Percentiles rank a stretch among this genome's conserved stretches.
Evolutionary conservation across 2,888 invertebrate genomes (phyloP).

Genomic region (Holacanthella duospinosa): DNA sequence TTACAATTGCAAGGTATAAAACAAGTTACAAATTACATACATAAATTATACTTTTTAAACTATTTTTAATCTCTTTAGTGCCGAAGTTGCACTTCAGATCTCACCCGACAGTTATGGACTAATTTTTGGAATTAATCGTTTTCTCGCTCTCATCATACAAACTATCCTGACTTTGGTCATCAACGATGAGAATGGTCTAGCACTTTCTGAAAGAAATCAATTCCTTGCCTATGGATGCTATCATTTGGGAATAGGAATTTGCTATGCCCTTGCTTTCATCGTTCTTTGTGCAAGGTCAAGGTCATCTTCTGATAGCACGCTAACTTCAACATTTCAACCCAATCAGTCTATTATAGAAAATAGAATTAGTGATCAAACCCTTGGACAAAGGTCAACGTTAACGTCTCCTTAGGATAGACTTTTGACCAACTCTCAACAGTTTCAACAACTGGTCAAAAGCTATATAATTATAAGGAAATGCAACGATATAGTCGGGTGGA

Average conservation of each 20-base stretch:
- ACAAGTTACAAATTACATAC: background rate
- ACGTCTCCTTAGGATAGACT: too few species aligned
- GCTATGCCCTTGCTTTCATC: background rate
- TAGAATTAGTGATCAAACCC: too few species aligned
- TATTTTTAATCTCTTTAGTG: slow-evolving; percentile 48
- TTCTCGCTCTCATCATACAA: slow-evolving; percentile 66
- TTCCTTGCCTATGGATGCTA: slow-evolving; percentile 55
- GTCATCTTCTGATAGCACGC: too few species aligned
- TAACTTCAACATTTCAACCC: too few species aligned
- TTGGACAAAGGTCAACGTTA: too few species aligned
- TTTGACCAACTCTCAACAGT: too few species aligned
- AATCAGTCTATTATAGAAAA: too few species aligned
- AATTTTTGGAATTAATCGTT: slow-evolving; percentile 81
- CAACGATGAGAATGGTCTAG: slow-evolving; percentile 43
- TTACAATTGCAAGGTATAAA: slow-evolving; percentile 58
- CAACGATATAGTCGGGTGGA: too few species aligned
- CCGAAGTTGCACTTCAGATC: slow-evolving; percentile 72
- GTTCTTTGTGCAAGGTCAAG: background rate
- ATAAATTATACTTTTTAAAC: background rate
- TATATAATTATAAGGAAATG: too few species aligned
- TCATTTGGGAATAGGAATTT: background rate
- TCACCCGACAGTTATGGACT: slow-evolving; percentile 76
- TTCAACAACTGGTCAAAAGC: too few species aligned
- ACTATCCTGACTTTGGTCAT: slow-evolving; percentile 63
- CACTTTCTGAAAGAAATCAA: slow-evolving; percentile 45